These are phyloP conservation scores for Cheilosia pagana DNA, from an alignment of 2,888 invertebrate genomes.

Conservation along the genomic window DNA sequence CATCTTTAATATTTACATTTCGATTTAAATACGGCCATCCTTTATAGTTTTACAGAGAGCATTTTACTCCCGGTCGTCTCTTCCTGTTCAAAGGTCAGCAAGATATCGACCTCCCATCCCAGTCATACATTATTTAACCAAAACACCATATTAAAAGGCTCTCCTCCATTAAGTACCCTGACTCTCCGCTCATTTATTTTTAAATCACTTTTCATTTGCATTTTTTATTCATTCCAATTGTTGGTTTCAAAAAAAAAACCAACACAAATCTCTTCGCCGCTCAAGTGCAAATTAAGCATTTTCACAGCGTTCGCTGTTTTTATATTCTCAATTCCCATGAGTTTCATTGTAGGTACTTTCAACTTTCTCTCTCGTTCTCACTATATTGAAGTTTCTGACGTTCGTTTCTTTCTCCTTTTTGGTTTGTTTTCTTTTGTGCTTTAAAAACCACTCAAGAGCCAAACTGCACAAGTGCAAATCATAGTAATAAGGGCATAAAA, in stretches of 20 bases:
- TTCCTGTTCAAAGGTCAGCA: too few species aligned
- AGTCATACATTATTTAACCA: too few species aligned
- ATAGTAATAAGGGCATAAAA: conserved; percentile 67
- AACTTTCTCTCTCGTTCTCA: conserved; percentile 55
- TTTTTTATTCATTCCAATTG: conserved; percentile 18
- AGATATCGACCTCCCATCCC: too few species aligned
- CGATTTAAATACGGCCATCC: too few species aligned
- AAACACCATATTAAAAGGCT: not conserved
- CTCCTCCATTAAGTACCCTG: not conserved
- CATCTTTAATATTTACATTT: too few species aligned
- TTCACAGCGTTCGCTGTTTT: conserved; percentile 32
- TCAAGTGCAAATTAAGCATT: conserved; percentile 53
- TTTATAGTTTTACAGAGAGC: too few species aligned
- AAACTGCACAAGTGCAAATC: conserved; percentile 64
- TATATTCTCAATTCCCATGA: conserved; percentile 49
- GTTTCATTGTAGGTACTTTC: conserved; percentile 47
- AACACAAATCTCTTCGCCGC: conserved; percentile 7
- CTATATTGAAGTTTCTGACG: not conserved
- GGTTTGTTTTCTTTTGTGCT: conserved; percentile 15
- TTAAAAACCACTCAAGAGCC: conserved; percentile 35
- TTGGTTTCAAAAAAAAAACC: not conserved
- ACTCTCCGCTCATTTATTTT: conserved; percentile 5
- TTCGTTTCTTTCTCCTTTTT: too few species aligned
- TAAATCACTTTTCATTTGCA: conserved; percentile 21
- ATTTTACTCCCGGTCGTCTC: too few species aligned